Evolutionary conservation across 2,888 invertebrate genomes (phyloP), one percentile per base, ranked within the genome.

Genomic region (Erpobdella octoculata): DNA sequence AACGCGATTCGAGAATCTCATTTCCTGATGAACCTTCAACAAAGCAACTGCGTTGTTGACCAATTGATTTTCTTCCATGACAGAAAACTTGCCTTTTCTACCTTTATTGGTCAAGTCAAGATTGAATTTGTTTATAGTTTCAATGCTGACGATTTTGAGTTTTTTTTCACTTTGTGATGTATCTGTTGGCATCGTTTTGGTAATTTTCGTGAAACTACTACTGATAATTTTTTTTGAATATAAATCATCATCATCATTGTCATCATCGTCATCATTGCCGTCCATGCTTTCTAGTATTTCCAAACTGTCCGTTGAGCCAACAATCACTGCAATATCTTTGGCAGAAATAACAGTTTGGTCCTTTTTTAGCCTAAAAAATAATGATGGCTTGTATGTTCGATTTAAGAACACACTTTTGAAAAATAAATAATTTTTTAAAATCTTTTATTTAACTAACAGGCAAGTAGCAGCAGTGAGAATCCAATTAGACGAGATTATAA

Each of bases 391-490:
- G 12, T 12, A 41, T 12, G 46, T 41, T 41, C 18, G 12, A 18
- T 41, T 18, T 12, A 41, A 18, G 18, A 41, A 41, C 18, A 41
- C 12, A 41, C 18, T 41, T 41, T 41, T 12, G 18, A 41, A 65
- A 65, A 33, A 25, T 65, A 21, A 1, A 65, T 18, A 36, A 5
- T 35, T 35, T 15, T 0, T 21, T 1, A 37, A 37, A 37, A 65
- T 33, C 37, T 21, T 28, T 9, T 21, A 46, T 18, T 6, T 18
- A n/a, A 65, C 71, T 46, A 33, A 64, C 71, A 71, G 33, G n/a
- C 71, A 71, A 31, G 46, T 21, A 46, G 71, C 71, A 12, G 65
- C 33, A 8, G 71, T 71, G 8, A 71, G 21, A 33, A 71, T 46
- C 71, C 71, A 71, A 12, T 31, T 18, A 5, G 65, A 36, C 9